These are phyloP conservation scores for Drosophila sp. DNA, from an alignment of 1,140 invertebrate genomes.

Conservation along the genomic window DNA sequence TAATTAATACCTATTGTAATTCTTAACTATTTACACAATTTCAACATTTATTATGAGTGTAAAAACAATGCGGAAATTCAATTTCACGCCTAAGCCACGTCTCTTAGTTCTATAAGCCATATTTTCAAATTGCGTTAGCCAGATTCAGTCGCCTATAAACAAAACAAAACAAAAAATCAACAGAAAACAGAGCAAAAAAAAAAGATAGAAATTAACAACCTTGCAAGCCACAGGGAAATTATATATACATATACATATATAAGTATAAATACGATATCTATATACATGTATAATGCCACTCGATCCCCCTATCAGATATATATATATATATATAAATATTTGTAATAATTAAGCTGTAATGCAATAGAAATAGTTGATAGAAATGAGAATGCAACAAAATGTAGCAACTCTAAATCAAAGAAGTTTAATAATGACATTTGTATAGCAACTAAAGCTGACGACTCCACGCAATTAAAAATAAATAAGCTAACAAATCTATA, in stretches of 20 bases:
- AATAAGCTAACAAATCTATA: constrained; percentile 10
- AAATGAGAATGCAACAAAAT: constrained; percentile 15
- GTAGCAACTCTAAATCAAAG: constrained; percentile 33
- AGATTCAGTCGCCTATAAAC: constrained; percentile 53
- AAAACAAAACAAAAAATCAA: no score
- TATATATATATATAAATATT: no score
- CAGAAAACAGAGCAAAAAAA: constrained; percentile 5
- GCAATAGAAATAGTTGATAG: constrained; percentile 19
- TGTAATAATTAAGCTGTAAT: constrained; percentile 28
- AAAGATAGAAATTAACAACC: constrained; percentile 27
- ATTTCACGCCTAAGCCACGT: constrained; percentile 80
- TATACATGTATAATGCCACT: constrained; percentile 22
- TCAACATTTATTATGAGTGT: constrained; percentile 74
- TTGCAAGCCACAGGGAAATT: constrained; percentile 32
- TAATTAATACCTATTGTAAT: constrained; percentile 57
- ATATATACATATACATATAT: constrained; percentile 24
- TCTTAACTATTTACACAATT: constrained; percentile 73
- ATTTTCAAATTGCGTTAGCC: constrained; percentile 46
- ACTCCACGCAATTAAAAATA: constrained; percentile 22
- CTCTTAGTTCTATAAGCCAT: constrained; percentile 72
- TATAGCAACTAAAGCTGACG: constrained; percentile 20
- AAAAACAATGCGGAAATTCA: constrained; percentile 79
- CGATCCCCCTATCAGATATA: background rate
- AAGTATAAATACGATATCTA: constrained; percentile 23
- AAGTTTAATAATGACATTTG: constrained; percentile 39